phyloP scores from a whole-genome alignment of 1,140 invertebrate species.

The Solen grandis region DNA sequence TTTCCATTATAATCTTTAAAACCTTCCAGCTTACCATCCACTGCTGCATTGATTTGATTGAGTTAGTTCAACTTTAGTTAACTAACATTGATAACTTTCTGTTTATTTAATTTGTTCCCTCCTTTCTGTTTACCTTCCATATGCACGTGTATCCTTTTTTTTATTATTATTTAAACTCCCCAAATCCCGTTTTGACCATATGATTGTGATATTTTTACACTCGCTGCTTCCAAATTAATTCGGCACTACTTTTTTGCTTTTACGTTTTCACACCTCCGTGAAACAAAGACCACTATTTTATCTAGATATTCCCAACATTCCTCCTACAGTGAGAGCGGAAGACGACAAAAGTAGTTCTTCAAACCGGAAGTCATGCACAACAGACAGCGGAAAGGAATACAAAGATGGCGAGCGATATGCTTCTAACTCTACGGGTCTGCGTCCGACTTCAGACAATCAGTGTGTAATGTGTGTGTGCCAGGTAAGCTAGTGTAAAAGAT shows the following conservation, averaged over 20 bases:
- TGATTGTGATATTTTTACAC: too few relatives aligned
- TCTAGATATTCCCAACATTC: slow-evolving; percentile 75
- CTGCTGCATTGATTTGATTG: too few relatives aligned
- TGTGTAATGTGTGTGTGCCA: slow-evolving; percentile 69
- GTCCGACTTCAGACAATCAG: slow-evolving; percentile 60
- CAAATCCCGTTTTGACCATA: too few relatives aligned
- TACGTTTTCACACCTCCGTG: background rate
- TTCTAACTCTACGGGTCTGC: slow-evolving; percentile 66
- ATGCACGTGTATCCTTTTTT: background rate
- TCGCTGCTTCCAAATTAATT: background rate
- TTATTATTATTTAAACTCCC: background rate
- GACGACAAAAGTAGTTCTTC: slow-evolving; percentile 40
- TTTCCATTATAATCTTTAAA: too few relatives aligned
- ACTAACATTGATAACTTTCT: background rate
- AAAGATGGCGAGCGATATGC: slow-evolving; percentile 65
- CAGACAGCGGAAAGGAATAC: slow-evolving; percentile 56
- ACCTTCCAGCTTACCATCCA: too few relatives aligned
- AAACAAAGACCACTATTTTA: slow-evolving; percentile 53
- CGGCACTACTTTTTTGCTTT: background rate
- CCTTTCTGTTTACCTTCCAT: too few relatives aligned
- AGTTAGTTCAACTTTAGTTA: background rate
- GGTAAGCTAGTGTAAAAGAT: slow-evolving; percentile 46
- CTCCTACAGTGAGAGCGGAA: slow-evolving; percentile 70
- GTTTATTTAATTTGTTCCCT: background rate
- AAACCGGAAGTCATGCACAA: slow-evolving; percentile 54